Conservation (phyloP, 2,113 vertebrate species). For the Elephas maximus region DNA sequence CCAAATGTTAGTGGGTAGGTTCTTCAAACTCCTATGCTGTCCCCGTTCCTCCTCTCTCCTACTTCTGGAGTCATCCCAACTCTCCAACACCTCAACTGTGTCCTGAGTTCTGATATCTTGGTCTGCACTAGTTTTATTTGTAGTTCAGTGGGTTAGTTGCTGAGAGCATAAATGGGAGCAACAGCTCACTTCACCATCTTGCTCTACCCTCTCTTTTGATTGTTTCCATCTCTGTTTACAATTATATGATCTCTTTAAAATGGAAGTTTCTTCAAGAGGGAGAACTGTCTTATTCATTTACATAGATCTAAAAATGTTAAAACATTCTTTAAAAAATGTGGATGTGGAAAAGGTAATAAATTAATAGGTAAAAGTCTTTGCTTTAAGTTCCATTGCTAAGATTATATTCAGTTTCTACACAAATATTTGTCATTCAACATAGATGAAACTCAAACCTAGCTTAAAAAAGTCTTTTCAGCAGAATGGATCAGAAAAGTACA, state of each 20-base stretch:
- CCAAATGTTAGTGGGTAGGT: background rate
- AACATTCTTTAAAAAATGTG: slow-evolving; percentile 1
- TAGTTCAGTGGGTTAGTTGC: background rate
- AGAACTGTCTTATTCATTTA: background rate
- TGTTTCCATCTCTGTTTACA: background rate
- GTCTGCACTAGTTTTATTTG: background rate
- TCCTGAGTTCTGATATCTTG: background rate
- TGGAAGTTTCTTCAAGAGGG: background rate
- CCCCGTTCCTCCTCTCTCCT: background rate
- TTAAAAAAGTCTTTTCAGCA: background rate
- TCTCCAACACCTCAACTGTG: background rate
- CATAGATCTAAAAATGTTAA: background rate
- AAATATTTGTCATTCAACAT: background rate
- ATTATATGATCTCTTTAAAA: background rate
- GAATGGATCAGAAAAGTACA: background rate
- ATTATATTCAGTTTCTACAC: background rate
- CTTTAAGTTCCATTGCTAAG: background rate
- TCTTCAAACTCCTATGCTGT: background rate
- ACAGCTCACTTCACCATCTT: background rate
- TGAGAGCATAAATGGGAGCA: background rate
- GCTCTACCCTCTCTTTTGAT: background rate
- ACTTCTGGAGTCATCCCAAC: background rate
- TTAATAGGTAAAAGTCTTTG: background rate
- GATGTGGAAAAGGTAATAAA: background rate
- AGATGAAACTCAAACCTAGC: background rate